Evolutionary conservation across 2,797 vertebrate species (phyloP).

Genomic region (Poeciliopsis paucimaculata): DNA sequence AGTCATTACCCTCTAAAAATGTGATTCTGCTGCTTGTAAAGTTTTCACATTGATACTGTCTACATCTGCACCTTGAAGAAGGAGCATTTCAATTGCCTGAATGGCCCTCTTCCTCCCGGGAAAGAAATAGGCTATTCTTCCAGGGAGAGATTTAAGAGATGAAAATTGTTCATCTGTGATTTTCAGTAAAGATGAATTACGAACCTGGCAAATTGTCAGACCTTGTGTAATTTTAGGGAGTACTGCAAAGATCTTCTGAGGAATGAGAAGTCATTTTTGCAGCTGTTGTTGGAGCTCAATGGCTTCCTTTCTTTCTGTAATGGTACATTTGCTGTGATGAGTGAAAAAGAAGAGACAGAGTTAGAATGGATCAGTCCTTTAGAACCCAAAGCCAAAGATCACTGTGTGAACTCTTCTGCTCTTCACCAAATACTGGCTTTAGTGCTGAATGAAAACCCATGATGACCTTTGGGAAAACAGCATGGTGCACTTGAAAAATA

Average conservation of each 20-base stretch:
- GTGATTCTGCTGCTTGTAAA: slow-evolving; percentile 3
- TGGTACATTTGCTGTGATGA: slow-evolving; percentile 63
- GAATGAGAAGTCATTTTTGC: slow-evolving; percentile 73
- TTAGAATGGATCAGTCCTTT: slow-evolving; percentile 68
- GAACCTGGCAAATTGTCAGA: slow-evolving; percentile 58
- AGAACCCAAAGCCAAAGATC: slow-evolving; percentile 80
- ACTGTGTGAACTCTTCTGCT: slow-evolving; percentile 70
- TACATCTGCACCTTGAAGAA: slow-evolving; percentile 8
- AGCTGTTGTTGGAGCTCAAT: slow-evolving; percentile 65
- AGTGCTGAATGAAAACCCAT: slow-evolving; percentile 82
- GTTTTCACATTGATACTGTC: slow-evolving; percentile 8
- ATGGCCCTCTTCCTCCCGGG: slow-evolving; percentile 45
- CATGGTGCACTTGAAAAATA: slow-evolving; percentile 72
- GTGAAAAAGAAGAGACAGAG: slow-evolving; percentile 46
- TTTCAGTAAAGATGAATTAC: slow-evolving; percentile 63
- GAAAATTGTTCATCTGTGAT: slow-evolving; percentile 64
- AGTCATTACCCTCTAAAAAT: background rate
- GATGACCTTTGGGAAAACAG: slow-evolving; percentile 74
- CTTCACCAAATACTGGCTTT: slow-evolving; percentile 78
- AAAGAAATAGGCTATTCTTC: slow-evolving; percentile 54
- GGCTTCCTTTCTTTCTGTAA: slow-evolving; percentile 65
- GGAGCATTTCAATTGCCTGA: slow-evolving; percentile 38
- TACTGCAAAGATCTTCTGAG: slow-evolving; percentile 72
- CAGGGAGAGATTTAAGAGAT: slow-evolving; percentile 53
- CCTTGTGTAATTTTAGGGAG: slow-evolving; percentile 71